phyloP scores from a whole-genome alignment of 2,888 invertebrate species.

The Baccha elongata region DNA sequence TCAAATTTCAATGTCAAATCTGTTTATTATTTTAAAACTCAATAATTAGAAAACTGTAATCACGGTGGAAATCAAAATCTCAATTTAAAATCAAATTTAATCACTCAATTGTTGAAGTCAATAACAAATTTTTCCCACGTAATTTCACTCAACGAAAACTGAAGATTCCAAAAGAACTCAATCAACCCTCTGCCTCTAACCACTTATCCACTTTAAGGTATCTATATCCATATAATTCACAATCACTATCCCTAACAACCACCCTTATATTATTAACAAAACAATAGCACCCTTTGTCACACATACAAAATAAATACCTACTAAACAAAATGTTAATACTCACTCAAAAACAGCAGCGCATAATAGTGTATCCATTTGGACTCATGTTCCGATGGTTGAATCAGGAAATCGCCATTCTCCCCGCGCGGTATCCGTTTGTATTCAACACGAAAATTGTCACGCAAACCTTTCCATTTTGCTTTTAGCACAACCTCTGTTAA shows the following conservation, averaged over 20 bases:
- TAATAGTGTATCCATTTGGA: conserved; percentile 82
- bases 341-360: conserved; percentile 81
- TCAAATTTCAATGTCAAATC: too few species aligned
- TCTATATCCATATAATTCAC: too few species aligned
- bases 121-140: too few species aligned
- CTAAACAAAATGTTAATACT: conserved; percentile 71
- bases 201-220: background rate
- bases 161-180: background rate
- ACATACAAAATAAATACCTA: background rate
- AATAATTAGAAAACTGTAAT: too few species aligned
- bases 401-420: conserved; percentile 80
- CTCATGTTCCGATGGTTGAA: conserved; percentile 81
- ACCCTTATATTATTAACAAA: conserved; percentile 5
- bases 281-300: background rate
- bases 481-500: conserved; percentile 80
- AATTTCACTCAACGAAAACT: background rate
- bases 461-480: conserved; percentile 82
- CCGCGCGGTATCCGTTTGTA: conserved; percentile 82
- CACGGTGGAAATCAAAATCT: too few species aligned
- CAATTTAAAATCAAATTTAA: too few species aligned
- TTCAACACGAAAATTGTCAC: conserved; percentile 82
- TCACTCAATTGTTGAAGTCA: too few species aligned
- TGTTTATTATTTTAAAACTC: too few species aligned
- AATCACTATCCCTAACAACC: background rate
- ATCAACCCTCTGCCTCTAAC: background rate